Conservation (phyloP, 2,797 vertebrate genomes). For the Halcyon smyrnensis region DNA sequence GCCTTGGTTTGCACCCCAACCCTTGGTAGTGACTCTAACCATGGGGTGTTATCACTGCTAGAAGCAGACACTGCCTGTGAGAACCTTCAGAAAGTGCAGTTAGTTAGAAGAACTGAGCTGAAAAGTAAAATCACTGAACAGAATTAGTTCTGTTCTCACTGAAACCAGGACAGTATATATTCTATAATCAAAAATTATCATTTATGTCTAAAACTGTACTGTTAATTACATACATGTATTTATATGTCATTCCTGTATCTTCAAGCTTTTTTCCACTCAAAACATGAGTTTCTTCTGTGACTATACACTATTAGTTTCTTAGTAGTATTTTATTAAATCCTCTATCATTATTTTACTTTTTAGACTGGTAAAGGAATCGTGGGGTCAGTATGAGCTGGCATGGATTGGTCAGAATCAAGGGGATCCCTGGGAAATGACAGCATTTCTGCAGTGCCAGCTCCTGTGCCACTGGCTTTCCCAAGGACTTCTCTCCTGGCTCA, state of each 20-base stretch:
- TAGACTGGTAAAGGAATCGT: background rate
- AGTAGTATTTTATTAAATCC: background rate
- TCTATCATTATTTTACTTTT: background rate
- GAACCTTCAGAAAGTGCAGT: no score
- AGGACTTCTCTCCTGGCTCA: background rate
- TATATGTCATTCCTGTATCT: background rate
- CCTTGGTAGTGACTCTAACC: no score
- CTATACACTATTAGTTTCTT: background rate
- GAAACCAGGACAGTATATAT: background rate
- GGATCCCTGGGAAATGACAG: background rate
- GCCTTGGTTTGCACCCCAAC: no score
- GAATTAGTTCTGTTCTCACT: no score
- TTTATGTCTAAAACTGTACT: background rate
- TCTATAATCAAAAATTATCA: background rate
- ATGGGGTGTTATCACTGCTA: no score
- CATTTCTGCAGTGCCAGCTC: background rate
- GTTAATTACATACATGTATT: background rate
- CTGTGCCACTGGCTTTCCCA: background rate
- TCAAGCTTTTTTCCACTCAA: background rate
- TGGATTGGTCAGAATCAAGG: background rate
- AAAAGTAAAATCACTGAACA: no score
- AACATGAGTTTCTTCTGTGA: background rate
- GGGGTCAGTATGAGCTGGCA: background rate
- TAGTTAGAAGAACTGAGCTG: no score
- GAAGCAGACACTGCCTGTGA: no score